These are phyloP conservation scores for Drosophila testacea DNA, from an alignment of 2,888 invertebrate genomes.

Conservation along the genomic window DNA sequence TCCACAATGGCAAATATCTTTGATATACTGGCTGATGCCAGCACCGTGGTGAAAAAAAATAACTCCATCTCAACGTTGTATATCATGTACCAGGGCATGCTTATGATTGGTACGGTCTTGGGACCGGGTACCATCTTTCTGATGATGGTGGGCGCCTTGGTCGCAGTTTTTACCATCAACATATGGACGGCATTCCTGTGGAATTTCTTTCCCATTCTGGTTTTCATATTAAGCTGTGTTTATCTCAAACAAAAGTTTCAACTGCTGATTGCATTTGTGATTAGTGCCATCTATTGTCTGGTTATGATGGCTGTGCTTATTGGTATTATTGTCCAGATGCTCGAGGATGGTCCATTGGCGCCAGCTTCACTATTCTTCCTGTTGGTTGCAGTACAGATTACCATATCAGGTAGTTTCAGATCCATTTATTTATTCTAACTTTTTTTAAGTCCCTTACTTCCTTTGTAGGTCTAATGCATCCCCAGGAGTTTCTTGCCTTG, in stretches of 20 bases:
- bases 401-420: constrained; percentile 86
- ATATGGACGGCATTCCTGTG: constrained; percentile 89
- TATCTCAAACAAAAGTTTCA: constrained; percentile 88
- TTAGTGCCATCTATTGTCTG: constrained; percentile 92
- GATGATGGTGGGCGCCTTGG: constrained; percentile 92
- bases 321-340: constrained; percentile 91
- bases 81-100: constrained; percentile 90
- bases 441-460: neutral
- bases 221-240: constrained; percentile 89
- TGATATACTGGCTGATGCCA: constrained; percentile 92
- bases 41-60: constrained; percentile 92
- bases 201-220: constrained; percentile 89
- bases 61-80: constrained; percentile 95
- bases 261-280: constrained; percentile 90
- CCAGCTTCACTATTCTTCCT: constrained; percentile 94
- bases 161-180: constrained; percentile 89
- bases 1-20: constrained; percentile 98
- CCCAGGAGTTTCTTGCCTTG: constrained; percentile 91
- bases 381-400: constrained; percentile 89
- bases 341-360: constrained; percentile 91
- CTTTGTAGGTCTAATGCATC: constrained; percentile 89
- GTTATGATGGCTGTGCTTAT: constrained; percentile 95
- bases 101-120: constrained; percentile 90
- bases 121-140: constrained; percentile 91
- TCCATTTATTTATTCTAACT: neutral